These are phyloP conservation scores for Porites australiensis DNA, from an alignment of 64 coral and sea anemone species.

Conservation along the genomic window DNA sequence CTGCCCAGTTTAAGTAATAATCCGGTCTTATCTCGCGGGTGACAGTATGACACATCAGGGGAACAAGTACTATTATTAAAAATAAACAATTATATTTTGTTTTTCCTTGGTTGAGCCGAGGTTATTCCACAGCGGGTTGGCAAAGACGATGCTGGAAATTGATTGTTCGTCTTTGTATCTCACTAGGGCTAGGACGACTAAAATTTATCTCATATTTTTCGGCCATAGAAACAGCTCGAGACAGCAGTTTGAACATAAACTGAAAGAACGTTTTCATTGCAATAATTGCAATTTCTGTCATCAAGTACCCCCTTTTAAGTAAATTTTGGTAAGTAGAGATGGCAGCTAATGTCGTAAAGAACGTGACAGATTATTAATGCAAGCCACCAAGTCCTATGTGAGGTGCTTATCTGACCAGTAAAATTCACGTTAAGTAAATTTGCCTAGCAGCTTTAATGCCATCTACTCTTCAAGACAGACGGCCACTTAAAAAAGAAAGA, in stretches of 20 bases:
- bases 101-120: neutral
- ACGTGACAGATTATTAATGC: neutral
- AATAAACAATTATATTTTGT: slow-evolving; percentile 16
- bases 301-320: too few species aligned
- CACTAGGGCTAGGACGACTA: neutral
- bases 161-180: neutral
- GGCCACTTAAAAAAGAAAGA: neutral
- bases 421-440: neutral
- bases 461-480: neutral
- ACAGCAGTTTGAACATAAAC: too few species aligned
- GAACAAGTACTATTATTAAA: slow-evolving; percentile 2
- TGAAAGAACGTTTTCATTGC: too few species aligned
- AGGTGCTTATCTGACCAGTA: neutral
- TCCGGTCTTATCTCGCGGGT: neutral
- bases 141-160: neutral
- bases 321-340: too few species aligned
- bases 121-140: neutral
- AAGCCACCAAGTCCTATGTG: neutral
- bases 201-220: slow-evolving; percentile 6
- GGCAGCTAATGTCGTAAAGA: too few species aligned
- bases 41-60: neutral
- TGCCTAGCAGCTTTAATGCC: too few species aligned
- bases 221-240: neutral
- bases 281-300: too few species aligned
- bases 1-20: neutral